Base-by-base conservation (phyloP, 2,113 vertebrate species). In the Pungitius pungitius region DNA sequence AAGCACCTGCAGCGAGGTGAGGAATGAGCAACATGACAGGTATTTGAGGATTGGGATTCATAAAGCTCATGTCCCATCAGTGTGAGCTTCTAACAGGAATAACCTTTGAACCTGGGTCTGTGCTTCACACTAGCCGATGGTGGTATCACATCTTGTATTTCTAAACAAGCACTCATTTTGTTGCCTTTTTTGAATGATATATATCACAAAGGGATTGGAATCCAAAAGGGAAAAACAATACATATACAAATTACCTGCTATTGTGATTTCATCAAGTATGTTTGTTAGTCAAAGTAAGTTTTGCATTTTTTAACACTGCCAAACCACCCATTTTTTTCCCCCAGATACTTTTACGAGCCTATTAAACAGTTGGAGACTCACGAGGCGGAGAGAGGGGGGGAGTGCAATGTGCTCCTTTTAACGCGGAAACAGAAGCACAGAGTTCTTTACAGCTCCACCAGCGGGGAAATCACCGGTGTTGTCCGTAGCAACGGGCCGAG, bases 31-130 rank as follows among this genome's bases (percentile, higher is more conserved):
- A 37, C 9, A 62, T 67, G 60, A 78, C 68, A 65, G 58, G 52
- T 72, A 69, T 68, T 47, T 83, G 65, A 81, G 64, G 72, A 56
- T 86, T 74, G 52, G 26, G 63, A 80, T 82, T 49, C 54, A 56
- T 82, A 83, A 76, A 66, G 68, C 40, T 76, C 8, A 35, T 35
- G 33, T 72, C 71, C 74, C 37, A 61, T 58, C n/a, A 67, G 60
- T 62, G 69, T 58, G 60, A 33, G 56, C 54, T 63, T 18, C 40
- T 57, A 64, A 60, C 58, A 73, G 33, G 66, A 78, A 80, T 52
- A 6, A 26, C 68, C 78, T 73, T 75, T 57, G 64, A 85, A 73
- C 60, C 55, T 0, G 47, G 8, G 69, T 55, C 37, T 54, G 52
- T 61, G 54, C 72, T 76, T 60, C 12, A 71, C 45, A 39, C 39